phyloP scores from a whole-genome alignment of 2,113 vertebrate species.

The Caranx ignobilis region DNA sequence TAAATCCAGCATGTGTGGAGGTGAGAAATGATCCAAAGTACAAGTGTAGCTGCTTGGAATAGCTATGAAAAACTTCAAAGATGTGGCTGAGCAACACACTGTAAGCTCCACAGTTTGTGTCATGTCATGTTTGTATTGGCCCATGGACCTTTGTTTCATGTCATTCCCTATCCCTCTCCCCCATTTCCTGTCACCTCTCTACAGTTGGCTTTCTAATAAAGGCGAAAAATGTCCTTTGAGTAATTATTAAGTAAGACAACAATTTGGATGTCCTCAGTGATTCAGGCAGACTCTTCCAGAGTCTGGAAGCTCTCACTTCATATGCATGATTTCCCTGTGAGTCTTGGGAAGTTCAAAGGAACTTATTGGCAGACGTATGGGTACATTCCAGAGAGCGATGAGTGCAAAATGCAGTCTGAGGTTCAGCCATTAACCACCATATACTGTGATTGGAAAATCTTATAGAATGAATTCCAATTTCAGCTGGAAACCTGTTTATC shows the following conservation, averaged over 20 bases:
- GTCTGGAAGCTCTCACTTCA: not conserved
- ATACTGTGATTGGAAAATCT: not conserved
- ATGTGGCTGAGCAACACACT: too few relatives aligned
- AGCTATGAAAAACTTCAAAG: not conserved
- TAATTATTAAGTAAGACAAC: not conserved
- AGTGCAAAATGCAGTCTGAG: constrained; percentile 19
- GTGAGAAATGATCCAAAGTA: not conserved
- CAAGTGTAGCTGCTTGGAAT: not conserved
- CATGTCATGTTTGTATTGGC: not conserved
- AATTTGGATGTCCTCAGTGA: not conserved
- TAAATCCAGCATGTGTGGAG: not conserved
- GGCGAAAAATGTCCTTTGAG: not conserved
- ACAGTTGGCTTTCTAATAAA: not conserved
- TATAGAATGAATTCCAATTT: not conserved
- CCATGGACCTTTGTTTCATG: not conserved
- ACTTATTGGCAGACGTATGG: constrained; percentile 11
- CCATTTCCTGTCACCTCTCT: constrained; percentile 6
- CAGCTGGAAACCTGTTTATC: not conserved
- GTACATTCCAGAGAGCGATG: constrained; percentile 24
- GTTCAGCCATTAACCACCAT: constrained; percentile 1
- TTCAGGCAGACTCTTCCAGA: not conserved
- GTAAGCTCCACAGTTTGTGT: not conserved
- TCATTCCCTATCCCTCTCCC: not conserved
- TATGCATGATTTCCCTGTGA: constrained; percentile 18
- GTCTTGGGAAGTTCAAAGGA: constrained; percentile 37